Conservation (phyloP, 37 sponge, comb jelly and placozoan species). For the Diacarnus erythraeanus region DNA sequence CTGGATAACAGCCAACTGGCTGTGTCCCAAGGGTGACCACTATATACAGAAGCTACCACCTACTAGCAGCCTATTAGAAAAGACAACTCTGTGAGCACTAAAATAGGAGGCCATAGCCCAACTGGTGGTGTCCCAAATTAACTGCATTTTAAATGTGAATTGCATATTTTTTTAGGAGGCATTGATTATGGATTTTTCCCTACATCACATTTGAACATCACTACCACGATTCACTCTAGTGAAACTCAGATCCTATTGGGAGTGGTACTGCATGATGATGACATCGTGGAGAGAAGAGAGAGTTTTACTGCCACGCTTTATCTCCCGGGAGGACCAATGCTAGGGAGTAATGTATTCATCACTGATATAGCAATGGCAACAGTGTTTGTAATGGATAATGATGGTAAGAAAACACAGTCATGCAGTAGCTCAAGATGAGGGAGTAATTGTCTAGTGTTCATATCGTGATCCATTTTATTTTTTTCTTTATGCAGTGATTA, state of each 20-base stretch:
- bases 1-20: no score
- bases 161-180: neutral
- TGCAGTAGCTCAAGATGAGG: neutral
- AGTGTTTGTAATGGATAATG: conserved; percentile 14
- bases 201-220: neutral
- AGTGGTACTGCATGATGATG: neutral
- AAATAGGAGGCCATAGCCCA: no score
- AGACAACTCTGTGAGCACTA: no score
- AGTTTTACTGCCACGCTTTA: neutral
- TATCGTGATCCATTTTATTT: neutral
- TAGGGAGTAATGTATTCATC: neutral
- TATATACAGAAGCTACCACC: no score
- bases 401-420: conserved; percentile 11
- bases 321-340: neutral
- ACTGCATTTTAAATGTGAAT: no score
- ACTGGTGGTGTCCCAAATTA: no score
- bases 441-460: neutral
- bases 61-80: no score
- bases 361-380: neutral
- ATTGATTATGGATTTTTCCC: conserved; percentile 20
- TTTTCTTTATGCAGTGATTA: conserved; percentile 9
- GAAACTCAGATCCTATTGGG: neutral
- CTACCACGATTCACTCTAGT: neutral
- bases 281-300: conserved; percentile 3
- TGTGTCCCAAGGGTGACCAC: no score